phyloP scores from a whole-genome alignment of 2,113 vertebrate genomes.

The Chionis minor region DNA sequence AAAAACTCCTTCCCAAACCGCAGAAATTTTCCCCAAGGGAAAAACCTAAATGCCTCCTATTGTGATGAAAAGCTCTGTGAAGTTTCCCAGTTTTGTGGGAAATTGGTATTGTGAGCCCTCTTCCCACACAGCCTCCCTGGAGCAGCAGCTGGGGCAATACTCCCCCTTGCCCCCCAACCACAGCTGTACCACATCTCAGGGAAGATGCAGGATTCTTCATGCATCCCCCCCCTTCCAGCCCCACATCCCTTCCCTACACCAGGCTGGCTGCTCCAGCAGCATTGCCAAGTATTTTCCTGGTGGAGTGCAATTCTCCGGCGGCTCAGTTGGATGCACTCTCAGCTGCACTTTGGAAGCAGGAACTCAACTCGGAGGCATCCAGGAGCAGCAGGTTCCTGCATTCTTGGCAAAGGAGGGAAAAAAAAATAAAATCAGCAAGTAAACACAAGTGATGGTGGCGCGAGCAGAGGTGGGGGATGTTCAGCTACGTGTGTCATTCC shows the following conservation, averaged over 20 bases:
- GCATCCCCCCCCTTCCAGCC: neutral
- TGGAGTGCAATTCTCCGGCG: rapidly evolving
- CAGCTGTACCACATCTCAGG: neutral
- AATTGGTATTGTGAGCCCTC: neutral
- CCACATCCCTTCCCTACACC: rapidly evolving
- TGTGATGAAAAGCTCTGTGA: neutral
- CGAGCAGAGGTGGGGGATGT: neutral
- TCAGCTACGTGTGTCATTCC: neutral
- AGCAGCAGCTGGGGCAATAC: neutral
- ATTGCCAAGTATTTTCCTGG: no score
- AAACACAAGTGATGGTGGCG: neutral
- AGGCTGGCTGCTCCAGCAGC: neutral
- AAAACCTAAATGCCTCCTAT: neutral
- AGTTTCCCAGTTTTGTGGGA: neutral
- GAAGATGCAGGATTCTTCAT: rapidly evolving
- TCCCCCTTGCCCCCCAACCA: no score
- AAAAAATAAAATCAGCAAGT: neutral
- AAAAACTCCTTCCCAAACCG: neutral
- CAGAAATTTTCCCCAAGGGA: neutral
- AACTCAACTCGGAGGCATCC: neutral
- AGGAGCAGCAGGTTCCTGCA: neutral
- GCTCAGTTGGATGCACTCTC: neutral
- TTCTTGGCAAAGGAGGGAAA: neutral
- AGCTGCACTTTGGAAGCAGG: rapidly evolving
- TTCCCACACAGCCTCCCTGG: rapidly evolving